Base-by-base conservation (phyloP, 2,888 invertebrate genomes). In the Mycogona germanica region DNA sequence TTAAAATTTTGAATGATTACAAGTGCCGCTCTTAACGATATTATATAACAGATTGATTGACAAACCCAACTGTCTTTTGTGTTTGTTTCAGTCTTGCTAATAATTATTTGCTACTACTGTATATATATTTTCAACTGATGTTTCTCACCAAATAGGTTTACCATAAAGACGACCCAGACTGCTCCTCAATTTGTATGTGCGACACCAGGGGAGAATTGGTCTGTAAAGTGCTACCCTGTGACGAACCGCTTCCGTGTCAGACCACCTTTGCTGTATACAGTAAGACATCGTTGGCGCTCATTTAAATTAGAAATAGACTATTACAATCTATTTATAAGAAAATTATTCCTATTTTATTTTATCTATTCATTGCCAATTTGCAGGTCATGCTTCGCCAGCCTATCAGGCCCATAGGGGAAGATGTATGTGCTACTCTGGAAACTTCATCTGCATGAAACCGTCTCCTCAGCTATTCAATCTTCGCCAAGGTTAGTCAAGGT, bases 361-460 rank as follows among this genome's bases (percentile, higher is more conserved):
- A 17, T 17, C n/a, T 47, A 47, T 14, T 7, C 35, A 32, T 23
- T 19, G 46, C 17, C 35, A 19, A 48, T 21, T 48, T 48, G 2
- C 12, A 54, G 54, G 54, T 65, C 91, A 91, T 71, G 85, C 86
- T 37, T 85, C 87, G 2, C 88, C 89, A 6, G 85, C 87, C 52
- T 89, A 87, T 73, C 87, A 87, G 71, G 89, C 89, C 7, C 87
- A 83, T 69, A 77, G 88, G 38, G 88, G 89, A 38, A 78, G 87
- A 56, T 91, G 91, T 72, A 80, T 88, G 63, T 91, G 89, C 72
- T 89, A 89, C 73, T 87, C 87, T 23, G 88, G 89, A 32, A 81
- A 84, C 59, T 89, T 91, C 72, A 88, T 89, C 72, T 89, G 89
- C 73, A 87, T 88, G 84, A 80, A 87, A 65, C 89, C 89, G 53